These are phyloP conservation scores for Amphiprion clarkii DNA, from an alignment of 2,797 vertebrate species.

Conservation along the genomic window DNA sequence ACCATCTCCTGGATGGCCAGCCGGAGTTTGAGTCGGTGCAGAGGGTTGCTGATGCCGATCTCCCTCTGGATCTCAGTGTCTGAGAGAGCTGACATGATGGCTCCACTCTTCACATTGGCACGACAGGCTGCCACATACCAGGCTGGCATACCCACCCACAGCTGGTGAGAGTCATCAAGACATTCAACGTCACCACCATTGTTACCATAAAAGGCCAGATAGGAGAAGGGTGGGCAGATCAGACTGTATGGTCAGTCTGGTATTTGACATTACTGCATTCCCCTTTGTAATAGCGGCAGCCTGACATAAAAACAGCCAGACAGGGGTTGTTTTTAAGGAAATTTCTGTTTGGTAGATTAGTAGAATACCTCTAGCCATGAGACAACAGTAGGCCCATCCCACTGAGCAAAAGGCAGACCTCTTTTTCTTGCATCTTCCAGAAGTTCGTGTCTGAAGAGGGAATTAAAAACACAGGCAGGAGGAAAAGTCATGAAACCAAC, in stretches of 20 bases:
- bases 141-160: constrained; percentile 96
- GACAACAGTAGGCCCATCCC: constrained; percentile 96
- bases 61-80: constrained; percentile 95
- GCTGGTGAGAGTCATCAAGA: constrained; percentile 80
- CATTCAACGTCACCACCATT: constrained; percentile 44
- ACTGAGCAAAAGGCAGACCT: constrained; percentile 95
- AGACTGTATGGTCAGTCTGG: not conserved
- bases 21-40: constrained; percentile 93
- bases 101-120: constrained; percentile 94
- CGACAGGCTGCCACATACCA: constrained; percentile 96
- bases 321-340: not conserved
- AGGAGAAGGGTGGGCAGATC: constrained; percentile 18
- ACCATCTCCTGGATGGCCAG: constrained; percentile 97
- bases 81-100: constrained; percentile 95
- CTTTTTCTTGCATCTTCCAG: constrained; percentile 95
- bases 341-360: not conserved
- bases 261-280: constrained; percentile 10
- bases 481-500: not conserved
- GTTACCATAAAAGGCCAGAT: constrained; percentile 36
- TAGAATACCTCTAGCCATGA: constrained; percentile 95
- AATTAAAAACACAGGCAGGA: constrained; percentile 31
- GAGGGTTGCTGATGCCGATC: constrained; percentile 94
- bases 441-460: constrained; percentile 90
- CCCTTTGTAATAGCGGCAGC: not conserved
- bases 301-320: constrained; percentile 4